Base-by-base conservation (phyloP, 2,888 invertebrate species). In the Harpalus rufipes region DNA sequence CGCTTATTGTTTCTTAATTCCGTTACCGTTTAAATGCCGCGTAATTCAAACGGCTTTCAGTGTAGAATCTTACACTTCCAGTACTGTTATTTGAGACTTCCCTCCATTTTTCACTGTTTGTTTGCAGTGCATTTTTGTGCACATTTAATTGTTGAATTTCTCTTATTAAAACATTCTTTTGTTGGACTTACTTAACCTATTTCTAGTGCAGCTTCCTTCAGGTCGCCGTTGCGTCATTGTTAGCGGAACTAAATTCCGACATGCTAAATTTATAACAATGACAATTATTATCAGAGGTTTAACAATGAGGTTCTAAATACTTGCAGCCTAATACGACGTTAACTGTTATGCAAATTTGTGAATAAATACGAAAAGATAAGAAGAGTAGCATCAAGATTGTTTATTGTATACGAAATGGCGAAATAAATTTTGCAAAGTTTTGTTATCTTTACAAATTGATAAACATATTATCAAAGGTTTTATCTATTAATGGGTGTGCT, bases 201-300 rank as follows among this genome's bases (percentile, higher is more conserved):
- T 74, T 74, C 44, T 10, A 68, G 41, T 74, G 51, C 72, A 74
- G 72, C 39, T 68, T 68, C 68, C 68, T 68, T 14, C 72, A 10
- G 44, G 68, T 68, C 25, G 14, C 10, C 1, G 12, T 74, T 74
- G 44, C 72, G 44, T 74, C 72, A 74, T n/a, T 44, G n/a, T 44
- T 74, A 74, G 72, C 72, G 72, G 72, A 74, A 74, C 72, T 74
- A 74, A 74, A 74, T 74, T 74, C 72, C 72, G 72, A 74, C 72
- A 74, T 74, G 72, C 44, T 74, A 21, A 74, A 74, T 74, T 68
- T 44, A 74, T 44, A 74, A 74, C 72, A 74, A 74, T 74, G 72
- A 74, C 72, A 74, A 44, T 74, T 74, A 74, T 74, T 74, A 74
- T 74, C 72, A 74, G 41, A 39, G 68, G 32, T 68, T 68, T 16